A percentile compares a stretch with the other conserved stretches of the same genome.
Evolutionary conservation across 2,888 invertebrate species (phyloP).

Genomic region (Synergus itoensis): DNA sequence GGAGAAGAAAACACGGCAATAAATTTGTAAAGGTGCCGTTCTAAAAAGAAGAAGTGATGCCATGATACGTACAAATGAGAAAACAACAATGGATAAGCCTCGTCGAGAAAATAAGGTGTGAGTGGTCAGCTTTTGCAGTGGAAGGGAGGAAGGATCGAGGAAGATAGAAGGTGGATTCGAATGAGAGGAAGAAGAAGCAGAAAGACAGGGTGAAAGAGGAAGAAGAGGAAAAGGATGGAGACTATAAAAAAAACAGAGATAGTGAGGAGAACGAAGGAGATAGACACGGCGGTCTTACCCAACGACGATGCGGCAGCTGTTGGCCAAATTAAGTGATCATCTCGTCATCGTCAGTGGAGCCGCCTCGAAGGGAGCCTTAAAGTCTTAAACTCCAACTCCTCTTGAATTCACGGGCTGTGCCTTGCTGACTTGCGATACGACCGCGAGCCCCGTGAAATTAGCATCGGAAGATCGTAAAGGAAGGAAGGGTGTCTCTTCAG

Average conservation of each 20-base stretch:
- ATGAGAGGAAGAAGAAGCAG: constrained; percentile 51
- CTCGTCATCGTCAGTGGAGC: constrained; percentile 77
- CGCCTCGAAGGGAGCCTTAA: constrained; percentile 68
- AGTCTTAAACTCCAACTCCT: constrained; percentile 55
- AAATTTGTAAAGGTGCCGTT: constrained; percentile 8
- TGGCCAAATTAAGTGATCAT: constrained; percentile 78
- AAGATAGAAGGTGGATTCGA: constrained; percentile 50
- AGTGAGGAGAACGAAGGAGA: constrained; percentile 54
- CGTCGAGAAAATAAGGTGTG: constrained; percentile 17
- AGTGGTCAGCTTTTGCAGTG: constrained; percentile 20
- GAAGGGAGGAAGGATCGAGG: constrained; percentile 25
- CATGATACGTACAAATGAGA: constrained; percentile 39
- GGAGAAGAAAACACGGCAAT: constrained; percentile 31
- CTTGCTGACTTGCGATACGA: constrained; percentile 66
- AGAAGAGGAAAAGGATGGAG: neutral
- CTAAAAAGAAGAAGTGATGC: constrained; percentile 26
- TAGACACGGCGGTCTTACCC: constrained; percentile 55
- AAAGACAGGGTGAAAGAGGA: constrained; percentile 46
- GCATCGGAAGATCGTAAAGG: constrained; percentile 76
- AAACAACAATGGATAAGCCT: constrained; percentile 37
- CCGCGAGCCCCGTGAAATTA: constrained; percentile 76
- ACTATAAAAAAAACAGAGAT: constrained; percentile 19
- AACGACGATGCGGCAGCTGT: constrained; percentile 74
- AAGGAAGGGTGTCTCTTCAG: constrained; percentile 62
- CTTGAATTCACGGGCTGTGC: constrained; percentile 46